Evolutionary conservation across 2,888 invertebrate genomes (phyloP).

Genomic region (Homarus gammarus): DNA sequence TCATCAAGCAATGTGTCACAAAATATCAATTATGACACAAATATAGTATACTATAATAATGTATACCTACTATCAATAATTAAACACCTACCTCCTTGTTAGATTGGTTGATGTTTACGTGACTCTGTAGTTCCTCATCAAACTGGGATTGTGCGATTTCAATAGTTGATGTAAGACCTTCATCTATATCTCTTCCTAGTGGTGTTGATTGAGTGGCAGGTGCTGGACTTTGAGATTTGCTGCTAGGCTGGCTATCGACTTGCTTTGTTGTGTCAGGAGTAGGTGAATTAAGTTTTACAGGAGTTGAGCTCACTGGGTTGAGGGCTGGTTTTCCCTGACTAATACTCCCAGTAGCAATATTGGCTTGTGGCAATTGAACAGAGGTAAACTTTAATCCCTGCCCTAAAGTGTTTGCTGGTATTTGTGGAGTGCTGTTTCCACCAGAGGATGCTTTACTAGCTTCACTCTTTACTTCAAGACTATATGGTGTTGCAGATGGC

Average conservation of each 20-base stretch:
- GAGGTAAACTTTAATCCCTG: conserved; percentile 25
- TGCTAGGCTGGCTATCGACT: conserved; percentile 10
- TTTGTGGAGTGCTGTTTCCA: not conserved
- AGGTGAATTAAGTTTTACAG: conserved; percentile 7
- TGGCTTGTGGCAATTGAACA: conserved; percentile 27
- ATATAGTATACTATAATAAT: no score
- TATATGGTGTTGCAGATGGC: not conserved
- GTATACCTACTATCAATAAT: not conserved
- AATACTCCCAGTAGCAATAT: conserved; percentile 15
- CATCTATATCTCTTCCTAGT: not conserved
- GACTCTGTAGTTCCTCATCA: conserved; percentile 42
- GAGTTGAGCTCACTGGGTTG: not conserved
- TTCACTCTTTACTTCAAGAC: not conserved
- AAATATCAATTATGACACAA: no score
- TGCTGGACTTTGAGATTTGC: conserved; percentile 32
- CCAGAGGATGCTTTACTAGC: not conserved
- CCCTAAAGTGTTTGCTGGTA: not conserved
- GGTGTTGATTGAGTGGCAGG: not conserved
- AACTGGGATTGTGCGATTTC: conserved; percentile 25
- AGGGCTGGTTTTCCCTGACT: conserved; percentile 24
- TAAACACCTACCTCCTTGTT: conserved; percentile 34
- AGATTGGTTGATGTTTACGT: not conserved
- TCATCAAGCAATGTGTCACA: no score
- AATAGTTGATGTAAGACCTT: conserved; percentile 26
- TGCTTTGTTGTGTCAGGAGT: conserved; percentile 8